Evolutionary conservation across 2,797 vertebrate species (phyloP), one percentile per base, ranked within the genome.

Genomic region (Parauchenoglanis ngamensis): DNA sequence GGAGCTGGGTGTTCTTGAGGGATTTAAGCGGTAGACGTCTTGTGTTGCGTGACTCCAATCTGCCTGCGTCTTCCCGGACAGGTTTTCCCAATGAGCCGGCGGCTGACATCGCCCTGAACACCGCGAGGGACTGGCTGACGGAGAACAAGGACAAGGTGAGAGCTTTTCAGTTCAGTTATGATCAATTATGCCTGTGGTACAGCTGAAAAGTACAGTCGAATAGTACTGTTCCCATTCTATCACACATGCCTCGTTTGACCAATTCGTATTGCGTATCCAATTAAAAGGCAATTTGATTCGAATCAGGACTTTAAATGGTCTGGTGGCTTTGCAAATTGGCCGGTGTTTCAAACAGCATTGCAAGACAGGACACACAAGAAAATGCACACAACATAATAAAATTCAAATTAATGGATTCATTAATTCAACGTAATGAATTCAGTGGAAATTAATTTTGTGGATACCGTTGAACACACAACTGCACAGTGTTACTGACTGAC

Each of bases 31-130:
- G 8, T 40, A 65, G 75, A 13, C 46, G 13, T 68, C 70, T 65
- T 78, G 11, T 44, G 40, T 65, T 77, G 84, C 61, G 40, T 19
- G 8, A 68, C 54, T 86, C 90, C 59, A 76, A 85, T 89, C 28
- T 82, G 10, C 83, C 77, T 67, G 6, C 73, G 10, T 90, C 79
- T 85, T 87, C 44, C 10, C 17, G 56, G 87, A 75, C 91, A 99
- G 98, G 98, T 88, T 99, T 99, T 91, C 98, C 98, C 87, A 99
- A 99, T 49, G 98, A 99, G 79, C 98, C 98, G 85, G 98, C 98
- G 90, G 98, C 98, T 49, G 90, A 95, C 78, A 97, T 99, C 86
- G 98, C 98, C 91, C 96, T 99, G 92, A 94, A 93, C 81, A 99
- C 98, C 72, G 95, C 95, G 88, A 99, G 97, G 94, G 95, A 94